Conservation (phyloP, 2,797 vertebrate species). For the Babyrousa celebensis region DNA sequence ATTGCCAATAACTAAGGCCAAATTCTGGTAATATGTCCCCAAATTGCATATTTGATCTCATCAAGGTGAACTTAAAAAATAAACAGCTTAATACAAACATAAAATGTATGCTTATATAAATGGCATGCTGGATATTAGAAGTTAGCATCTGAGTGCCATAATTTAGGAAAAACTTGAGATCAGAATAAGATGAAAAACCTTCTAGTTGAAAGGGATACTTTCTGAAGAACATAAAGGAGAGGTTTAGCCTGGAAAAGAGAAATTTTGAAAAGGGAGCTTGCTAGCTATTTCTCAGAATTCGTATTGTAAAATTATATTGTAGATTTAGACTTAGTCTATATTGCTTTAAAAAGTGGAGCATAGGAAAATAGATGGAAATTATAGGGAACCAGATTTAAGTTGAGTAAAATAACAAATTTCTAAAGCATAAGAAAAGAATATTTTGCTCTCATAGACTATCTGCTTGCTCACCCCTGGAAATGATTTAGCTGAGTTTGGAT, state of each 20-base stretch:
- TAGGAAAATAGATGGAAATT: background rate
- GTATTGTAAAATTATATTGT: background rate
- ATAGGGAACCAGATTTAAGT: background rate
- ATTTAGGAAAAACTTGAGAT: slow-evolving; percentile 16
- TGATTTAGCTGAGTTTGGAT: background rate
- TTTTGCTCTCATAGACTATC: background rate
- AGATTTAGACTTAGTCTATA: slow-evolving; percentile 21
- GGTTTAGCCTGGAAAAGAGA: slow-evolving; percentile 4
- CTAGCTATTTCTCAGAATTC: background rate
- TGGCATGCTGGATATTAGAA: background rate
- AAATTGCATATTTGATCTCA: slow-evolving; percentile 6
- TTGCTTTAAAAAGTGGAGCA: background rate
- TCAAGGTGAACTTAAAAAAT: background rate
- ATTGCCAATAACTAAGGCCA: background rate
- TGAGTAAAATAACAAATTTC: slow-evolving; percentile 27
- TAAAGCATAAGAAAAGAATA: background rate
- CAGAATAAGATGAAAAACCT: background rate
- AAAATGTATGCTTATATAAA: background rate
- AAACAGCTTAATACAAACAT: background rate
- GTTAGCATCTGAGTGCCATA: background rate
- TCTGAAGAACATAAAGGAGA: background rate
- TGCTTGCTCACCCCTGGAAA: background rate
- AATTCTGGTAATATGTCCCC: background rate
- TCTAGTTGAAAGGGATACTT: background rate
- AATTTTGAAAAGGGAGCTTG: background rate